Percentiles rank a stretch among this genome's conserved stretches.
Evolutionary conservation across 1,140 invertebrate genomes (phyloP).

Genomic region (Pristionchus pacificus): DNA sequence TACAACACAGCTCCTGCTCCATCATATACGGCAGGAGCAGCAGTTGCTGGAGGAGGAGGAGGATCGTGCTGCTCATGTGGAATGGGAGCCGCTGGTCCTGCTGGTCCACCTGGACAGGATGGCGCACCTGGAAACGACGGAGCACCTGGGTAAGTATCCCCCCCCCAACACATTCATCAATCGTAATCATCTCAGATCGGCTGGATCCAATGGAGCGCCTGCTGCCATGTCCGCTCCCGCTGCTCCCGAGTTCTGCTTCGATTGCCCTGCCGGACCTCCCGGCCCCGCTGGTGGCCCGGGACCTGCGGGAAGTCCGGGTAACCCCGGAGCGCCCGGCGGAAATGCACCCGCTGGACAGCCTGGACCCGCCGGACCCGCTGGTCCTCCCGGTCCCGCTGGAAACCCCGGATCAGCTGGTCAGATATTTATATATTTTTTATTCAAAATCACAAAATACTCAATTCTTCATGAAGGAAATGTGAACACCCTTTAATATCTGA

Average conservation of each 20-base stretch:
- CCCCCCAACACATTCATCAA: not conserved
- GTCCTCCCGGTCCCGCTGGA: not conserved
- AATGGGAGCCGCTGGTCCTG: not conserved
- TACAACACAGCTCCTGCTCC: not conserved
- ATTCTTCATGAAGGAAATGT: too few species aligned
- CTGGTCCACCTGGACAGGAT: not conserved
- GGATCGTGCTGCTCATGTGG: conserved; percentile 5
- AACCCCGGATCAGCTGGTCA: not conserved
- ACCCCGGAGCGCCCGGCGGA: conserved; percentile 1
- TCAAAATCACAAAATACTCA: too few species aligned
- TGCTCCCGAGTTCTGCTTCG: conserved; percentile 9
- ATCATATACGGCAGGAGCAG: not conserved
- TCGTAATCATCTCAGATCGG: not conserved
- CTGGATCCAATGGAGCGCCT: not conserved
- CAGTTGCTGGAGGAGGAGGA: not conserved
- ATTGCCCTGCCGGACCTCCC: conserved; percentile 12
- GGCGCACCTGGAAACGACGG: not conserved
- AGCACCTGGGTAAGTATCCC: not conserved
- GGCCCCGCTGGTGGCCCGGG: too few species aligned
- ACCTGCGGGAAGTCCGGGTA: not conserved
- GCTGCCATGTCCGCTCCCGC: not conserved
- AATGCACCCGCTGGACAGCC: not conserved
- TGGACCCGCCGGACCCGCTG: not conserved
- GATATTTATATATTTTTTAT: not conserved
- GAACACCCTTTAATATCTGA: not conserved